phyloP scores from a whole-genome alignment of 2,797 vertebrate species.

The Phyllotis vaccarum region DNA sequence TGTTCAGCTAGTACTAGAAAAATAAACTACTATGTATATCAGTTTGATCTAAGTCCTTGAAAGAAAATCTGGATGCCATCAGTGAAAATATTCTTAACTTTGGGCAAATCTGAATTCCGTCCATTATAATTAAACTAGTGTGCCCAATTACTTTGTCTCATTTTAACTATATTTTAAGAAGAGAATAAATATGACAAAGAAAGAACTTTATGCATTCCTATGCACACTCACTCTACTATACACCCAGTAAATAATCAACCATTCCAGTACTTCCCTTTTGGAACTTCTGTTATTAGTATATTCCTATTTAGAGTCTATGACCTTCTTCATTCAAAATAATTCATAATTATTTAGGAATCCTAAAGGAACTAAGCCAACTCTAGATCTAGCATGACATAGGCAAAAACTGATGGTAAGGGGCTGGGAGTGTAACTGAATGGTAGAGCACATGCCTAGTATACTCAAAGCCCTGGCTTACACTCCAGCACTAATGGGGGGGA shows the following conservation, averaged over 20 bases:
- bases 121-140: conserved; percentile 11
- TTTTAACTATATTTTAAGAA: conserved; percentile 47
- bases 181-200: conserved; percentile 51
- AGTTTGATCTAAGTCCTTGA: conserved; percentile 18
- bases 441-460: not conserved
- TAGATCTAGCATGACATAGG: not conserved
- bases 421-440: not conserved
- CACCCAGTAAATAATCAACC: conserved; percentile 4
- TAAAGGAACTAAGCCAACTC: conserved; percentile 31
- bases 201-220: conserved; percentile 49
- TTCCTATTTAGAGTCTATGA: conserved; percentile 30
- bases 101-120: not conserved
- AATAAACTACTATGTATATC: conserved; percentile 25
- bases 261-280: conserved; percentile 16
- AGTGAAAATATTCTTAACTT: conserved; percentile 56
- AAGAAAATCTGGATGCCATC: conserved; percentile 54
- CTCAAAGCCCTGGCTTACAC: not conserved
- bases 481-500: not conserved
- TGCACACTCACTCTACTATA: not conserved
- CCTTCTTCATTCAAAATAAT: conserved; percentile 61
- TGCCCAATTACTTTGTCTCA: conserved; percentile 4
- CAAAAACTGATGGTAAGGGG: not conserved
- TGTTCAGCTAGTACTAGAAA: conserved; percentile 32
- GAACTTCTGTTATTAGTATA: conserved; percentile 40
- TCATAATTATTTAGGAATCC: conserved; percentile 34